Conservation (phyloP, 2,113 vertebrate genomes). For the Heptranchias perlo region DNA sequence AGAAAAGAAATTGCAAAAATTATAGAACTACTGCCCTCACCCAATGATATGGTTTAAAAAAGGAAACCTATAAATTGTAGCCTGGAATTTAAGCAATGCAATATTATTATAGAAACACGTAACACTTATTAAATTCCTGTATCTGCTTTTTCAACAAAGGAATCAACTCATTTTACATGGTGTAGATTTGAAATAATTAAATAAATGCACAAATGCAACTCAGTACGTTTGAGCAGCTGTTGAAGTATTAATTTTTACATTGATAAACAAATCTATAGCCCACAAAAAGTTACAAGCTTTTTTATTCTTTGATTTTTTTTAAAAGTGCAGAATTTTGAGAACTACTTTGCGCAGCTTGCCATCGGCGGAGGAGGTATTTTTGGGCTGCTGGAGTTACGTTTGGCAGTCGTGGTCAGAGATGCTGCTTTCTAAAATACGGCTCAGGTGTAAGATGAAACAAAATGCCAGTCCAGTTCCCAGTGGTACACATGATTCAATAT, state of each 20-base stretch:
- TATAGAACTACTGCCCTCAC: not conserved
- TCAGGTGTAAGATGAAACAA: conserved; percentile 1
- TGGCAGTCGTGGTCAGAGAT: not conserved
- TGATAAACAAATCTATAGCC: not conserved
- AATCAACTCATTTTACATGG: not conserved
- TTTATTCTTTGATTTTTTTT: not conserved
- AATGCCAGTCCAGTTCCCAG: conserved; percentile 29
- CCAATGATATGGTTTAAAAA: not conserved
- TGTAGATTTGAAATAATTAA: not conserved
- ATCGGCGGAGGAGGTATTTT: not conserved
- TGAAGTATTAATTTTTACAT: not conserved
- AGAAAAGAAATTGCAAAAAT: not conserved
- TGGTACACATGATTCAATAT: not conserved
- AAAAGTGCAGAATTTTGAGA: not conserved
- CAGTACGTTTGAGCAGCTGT: not conserved
- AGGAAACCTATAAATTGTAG: not conserved
- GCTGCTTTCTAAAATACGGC: not conserved
- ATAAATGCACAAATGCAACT: not conserved
- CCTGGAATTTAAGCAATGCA: not conserved
- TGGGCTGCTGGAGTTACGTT: not conserved
- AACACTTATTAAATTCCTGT: not conserved
- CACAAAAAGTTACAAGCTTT: not conserved
- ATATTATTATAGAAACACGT: not conserved
- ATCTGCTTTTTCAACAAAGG: not conserved
- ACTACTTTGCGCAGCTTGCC: not conserved